Evolutionary conservation across 2,888 invertebrate species (phyloP), one percentile per base, ranked within the genome.

Genomic region (Sepiola atlantica): DNA sequence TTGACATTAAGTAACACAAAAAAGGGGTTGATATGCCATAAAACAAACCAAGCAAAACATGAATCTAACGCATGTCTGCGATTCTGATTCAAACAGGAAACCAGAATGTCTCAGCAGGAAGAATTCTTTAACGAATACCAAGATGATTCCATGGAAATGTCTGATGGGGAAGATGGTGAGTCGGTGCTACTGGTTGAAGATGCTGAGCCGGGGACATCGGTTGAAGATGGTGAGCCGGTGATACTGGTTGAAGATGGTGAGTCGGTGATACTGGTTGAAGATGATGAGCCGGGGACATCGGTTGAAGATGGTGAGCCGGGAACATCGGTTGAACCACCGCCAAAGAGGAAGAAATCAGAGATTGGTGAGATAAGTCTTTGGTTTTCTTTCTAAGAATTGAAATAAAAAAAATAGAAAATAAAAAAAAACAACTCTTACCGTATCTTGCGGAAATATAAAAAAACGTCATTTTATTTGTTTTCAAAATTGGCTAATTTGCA

Each of bases 91-190:
- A 35, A 95, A 32, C 97, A 98, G 98, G 98, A 98, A 97, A 98
- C 98, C 96, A 98, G 98, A 97, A 98, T 98, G 94, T 97, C 98
- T 61, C 98, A 98, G 96, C 97, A 98, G 96, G 98, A 98, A 96
- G 98, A 96, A 98, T 98, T 95, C 96, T 95, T 98, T 77, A 98
- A 98, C 96, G 98, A 98, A 94, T 97, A 98, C 95, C 98, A 98
- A 91, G 98, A 98, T 96, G 98, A 98, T 96, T 98, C 98, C 97
- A 98, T 98, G 98, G 98, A 98, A 96, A 98, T 98, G 96, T 98
- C 98, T 0, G 98, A 98, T 96, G 98, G 98, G 91, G 98, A 98
- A 55, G 97, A 97, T 45, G 96, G 96, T n/a, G n/a, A n/a, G n/a
- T n/a, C n/a, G n/a, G n/a, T n/a, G n/a, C n/a, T n/a, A n/a, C n/a